Base-by-base conservation (phyloP, 2,888 invertebrate species). In the Parelbella ahira region DNA sequence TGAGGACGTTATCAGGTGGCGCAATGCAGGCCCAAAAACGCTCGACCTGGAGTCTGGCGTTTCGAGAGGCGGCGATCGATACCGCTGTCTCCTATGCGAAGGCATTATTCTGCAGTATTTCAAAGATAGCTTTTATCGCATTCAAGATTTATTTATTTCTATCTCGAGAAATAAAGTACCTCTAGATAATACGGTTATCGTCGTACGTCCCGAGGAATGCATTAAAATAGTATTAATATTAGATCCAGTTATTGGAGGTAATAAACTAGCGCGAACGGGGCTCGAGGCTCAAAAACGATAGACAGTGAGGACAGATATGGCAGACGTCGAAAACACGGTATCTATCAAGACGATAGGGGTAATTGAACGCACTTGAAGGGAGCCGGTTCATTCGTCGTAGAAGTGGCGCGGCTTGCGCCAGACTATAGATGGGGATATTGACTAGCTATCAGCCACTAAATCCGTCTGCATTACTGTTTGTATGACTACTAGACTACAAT, bases 11-110 rank as follows among this genome's bases (percentile, higher is more conserved):
- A 82, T 81, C 81, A 75, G 67, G 66, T 75, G 78, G 68, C 77
- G 80, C 79, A 80, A 75, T 79, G 78, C 79, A 79, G 77, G 58
- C 61, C 76, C 70, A 56, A 75, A 79, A 77, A 73, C 53, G 48
- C 51, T 60, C 60, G 58, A 59, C 58, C 47, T 52, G 45, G 62
- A 50, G 54, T 48, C 45, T 51, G 49, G 38, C 50, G 51, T 50
- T 53, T 51, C 39, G 48, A 48, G 58, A 65, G 67, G 63, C 63
- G 51, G 53, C 56, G 71, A 79, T 75, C 76, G 61, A 78, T 73
- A 72, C 54, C 39, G 45, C 41, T 44, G 34, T 46, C 44, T 44
- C 41, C 21, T 44, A 13, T 37, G 27, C 36, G n/a, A 36, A 11
- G 28, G 37, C 37, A 32, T 21, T 27, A 36, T 41, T 24, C 23